phyloP scores from a whole-genome alignment of 1,140 invertebrate species.

The Listronotus oregonensis region DNA sequence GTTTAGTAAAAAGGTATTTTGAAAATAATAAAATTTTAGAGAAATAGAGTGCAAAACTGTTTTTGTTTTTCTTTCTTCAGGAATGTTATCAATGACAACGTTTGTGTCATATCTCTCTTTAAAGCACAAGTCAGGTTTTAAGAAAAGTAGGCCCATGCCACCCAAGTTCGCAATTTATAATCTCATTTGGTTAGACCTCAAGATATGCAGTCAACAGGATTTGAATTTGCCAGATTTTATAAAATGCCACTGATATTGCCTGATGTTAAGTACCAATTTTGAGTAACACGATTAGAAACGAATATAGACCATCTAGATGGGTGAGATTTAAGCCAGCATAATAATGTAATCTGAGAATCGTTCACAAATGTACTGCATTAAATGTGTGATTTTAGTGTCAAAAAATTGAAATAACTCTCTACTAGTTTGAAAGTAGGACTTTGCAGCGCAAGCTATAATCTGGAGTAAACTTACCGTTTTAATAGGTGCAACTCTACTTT shows the following conservation, averaged over 20 bases:
- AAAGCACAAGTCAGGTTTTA: neutral
- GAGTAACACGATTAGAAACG: constrained; percentile 51
- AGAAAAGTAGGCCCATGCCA: constrained; percentile 47
- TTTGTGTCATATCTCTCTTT: too few relatives aligned
- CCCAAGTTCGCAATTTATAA: constrained; percentile 42
- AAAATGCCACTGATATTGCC: constrained; percentile 46
- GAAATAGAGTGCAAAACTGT: too few relatives aligned
- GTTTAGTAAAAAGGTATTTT: too few relatives aligned
- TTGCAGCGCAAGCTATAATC: constrained; percentile 16
- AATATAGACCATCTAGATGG: constrained; percentile 52
- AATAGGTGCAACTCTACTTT: too few relatives aligned
- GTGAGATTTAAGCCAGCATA: constrained; percentile 52
- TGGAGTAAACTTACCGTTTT: too few relatives aligned
- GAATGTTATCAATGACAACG: too few relatives aligned
- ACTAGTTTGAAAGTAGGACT: constrained; percentile 14
- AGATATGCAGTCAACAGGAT: constrained; percentile 57
- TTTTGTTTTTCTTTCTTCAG: too few relatives aligned
- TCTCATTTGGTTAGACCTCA: constrained; percentile 49
- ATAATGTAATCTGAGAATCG: constrained; percentile 55
- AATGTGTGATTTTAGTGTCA: constrained; percentile 41
- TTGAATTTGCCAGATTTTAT: constrained; percentile 50
- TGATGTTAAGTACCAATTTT: constrained; percentile 41
- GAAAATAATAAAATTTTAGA: too few relatives aligned
- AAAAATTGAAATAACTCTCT: constrained; percentile 15
- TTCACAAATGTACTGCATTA: constrained; percentile 49